Evolutionary conservation across 1,140 invertebrate species (phyloP).

Genomic region (Platorchestia sp.): DNA sequence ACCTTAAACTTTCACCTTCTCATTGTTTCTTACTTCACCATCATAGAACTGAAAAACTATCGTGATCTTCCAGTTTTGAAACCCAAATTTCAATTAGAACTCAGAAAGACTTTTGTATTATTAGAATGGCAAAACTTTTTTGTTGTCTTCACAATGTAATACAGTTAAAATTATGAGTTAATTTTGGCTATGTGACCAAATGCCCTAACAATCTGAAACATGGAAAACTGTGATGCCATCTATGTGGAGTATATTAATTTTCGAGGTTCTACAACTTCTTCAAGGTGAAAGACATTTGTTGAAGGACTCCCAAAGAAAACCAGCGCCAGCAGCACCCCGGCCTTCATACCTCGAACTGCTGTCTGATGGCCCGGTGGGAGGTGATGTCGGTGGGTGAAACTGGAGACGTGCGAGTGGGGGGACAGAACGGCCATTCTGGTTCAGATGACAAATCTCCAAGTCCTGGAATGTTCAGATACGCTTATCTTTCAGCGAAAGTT

Average conservation of each 20-base stretch:
- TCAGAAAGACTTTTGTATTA: not conserved
- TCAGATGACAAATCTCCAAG: not conserved
- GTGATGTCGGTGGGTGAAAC: slow-evolving; percentile 33
- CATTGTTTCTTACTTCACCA: too few relatives aligned
- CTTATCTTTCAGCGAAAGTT: not conserved
- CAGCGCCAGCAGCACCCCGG: not conserved
- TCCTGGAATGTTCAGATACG: not conserved
- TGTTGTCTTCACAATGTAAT: not conserved
- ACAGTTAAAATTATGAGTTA: not conserved
- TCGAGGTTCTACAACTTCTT: not conserved
- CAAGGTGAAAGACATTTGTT: not conserved
- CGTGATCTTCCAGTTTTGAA: too few relatives aligned
- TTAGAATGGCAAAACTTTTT: not conserved
- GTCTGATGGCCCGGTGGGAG: slow-evolving; percentile 4
- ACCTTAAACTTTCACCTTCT: too few relatives aligned
- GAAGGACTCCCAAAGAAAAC: not conserved
- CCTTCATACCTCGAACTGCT: slow-evolving; percentile 19
- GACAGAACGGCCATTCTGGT: slow-evolving; percentile 25
- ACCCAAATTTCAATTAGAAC: too few relatives aligned
- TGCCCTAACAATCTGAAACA: not conserved
- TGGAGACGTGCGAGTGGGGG: not conserved
- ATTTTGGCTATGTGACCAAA: too few relatives aligned
- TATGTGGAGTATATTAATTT: not conserved
- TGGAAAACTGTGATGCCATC: not conserved
- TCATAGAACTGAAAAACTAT: too few relatives aligned